phyloP scores from a whole-genome alignment of 2,113 vertebrate genomes.

The Paratilapia polleni region DNA sequence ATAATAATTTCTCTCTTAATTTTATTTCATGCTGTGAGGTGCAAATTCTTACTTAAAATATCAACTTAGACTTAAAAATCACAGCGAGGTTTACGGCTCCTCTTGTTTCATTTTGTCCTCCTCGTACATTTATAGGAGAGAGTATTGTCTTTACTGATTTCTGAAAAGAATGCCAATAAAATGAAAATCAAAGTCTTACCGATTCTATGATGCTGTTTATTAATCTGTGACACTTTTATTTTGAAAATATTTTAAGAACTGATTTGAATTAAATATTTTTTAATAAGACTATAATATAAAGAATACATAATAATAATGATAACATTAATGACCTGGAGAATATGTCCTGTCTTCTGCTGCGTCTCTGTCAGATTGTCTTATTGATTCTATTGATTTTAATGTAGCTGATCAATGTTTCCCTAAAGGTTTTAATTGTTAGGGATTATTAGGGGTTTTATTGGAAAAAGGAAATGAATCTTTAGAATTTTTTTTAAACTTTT shows the following conservation, averaged over 20 bases:
- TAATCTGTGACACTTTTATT: not conserved
- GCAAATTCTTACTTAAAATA: not conserved
- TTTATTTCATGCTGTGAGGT: not conserved
- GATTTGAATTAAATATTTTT: not conserved
- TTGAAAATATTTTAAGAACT: not conserved
- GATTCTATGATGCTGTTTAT: not conserved
- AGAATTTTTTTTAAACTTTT: accelerated
- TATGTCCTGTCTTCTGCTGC: not conserved
- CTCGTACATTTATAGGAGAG: not conserved
- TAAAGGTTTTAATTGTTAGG: not conserved
- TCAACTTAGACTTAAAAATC: no score
- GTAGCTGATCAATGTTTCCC: not conserved
- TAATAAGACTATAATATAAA: not conserved
- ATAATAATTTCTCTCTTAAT: not conserved
- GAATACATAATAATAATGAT: not conserved
- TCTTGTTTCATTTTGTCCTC: not conserved
- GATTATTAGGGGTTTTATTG: not conserved
- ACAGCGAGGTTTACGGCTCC: no score
- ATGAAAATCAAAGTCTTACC: not conserved
- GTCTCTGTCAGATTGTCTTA: not conserved
- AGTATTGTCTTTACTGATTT: not conserved
- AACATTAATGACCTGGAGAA: not conserved
- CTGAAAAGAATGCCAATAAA: not conserved
- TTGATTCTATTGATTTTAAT: not conserved
- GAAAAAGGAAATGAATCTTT: not conserved